Evolutionary conservation across 2,888 invertebrate species (phyloP), one percentile per base, ranked within the genome.

Genomic region (Prenolepis imparis): DNA sequence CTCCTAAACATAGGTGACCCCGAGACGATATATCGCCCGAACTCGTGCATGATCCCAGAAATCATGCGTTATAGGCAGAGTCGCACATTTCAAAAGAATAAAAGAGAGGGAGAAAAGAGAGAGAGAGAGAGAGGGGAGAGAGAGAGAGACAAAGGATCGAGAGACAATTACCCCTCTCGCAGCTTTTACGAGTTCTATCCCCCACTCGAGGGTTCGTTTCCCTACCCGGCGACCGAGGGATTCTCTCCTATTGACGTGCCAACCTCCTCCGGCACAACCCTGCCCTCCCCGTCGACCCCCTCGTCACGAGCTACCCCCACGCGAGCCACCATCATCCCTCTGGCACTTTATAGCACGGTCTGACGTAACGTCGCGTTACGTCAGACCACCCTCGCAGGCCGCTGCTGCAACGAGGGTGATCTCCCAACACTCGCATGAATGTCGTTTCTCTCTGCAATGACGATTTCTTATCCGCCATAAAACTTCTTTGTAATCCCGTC

Each of bases 221-320:
- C 83, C 88, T 86, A 86, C 89, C 74, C 41, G 11, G 9, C 44
- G 8, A 55, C 39, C 48, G 73, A 85, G 83, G 85, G 89, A 88
- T 89, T 91, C 90, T 91, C 91, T 91, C 91, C 91, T 91, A 91
- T 91, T 91, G 91, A 91, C 90, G 91, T 91, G 85, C 91, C 82
- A 36, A 86, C 82, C 82, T 84, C 77, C 86, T 72, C 88, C 73
- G 52, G 55, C 64, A 73, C 68, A 63, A 12, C 75, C 39, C 68
- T 83, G 70, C 72, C 74, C 87, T 63, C 82, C 21, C 81, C 77
- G 84, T 59, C 82, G n/a, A 81, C 70, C 21, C 81, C 73, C 86
- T 63, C 82, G n/a, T 82, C 73, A 75, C 61, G 66, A 59, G 82
- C 64, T 77, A 81, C 86, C 83, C 88, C 86, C 86, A 85, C 89